A percentile compares a stretch with the other conserved stretches of the same genome.
These are phyloP conservation scores for Drosophila tropicalis DNA, from an alignment of 1,140 invertebrate species.

Conservation along the genomic window DNA sequence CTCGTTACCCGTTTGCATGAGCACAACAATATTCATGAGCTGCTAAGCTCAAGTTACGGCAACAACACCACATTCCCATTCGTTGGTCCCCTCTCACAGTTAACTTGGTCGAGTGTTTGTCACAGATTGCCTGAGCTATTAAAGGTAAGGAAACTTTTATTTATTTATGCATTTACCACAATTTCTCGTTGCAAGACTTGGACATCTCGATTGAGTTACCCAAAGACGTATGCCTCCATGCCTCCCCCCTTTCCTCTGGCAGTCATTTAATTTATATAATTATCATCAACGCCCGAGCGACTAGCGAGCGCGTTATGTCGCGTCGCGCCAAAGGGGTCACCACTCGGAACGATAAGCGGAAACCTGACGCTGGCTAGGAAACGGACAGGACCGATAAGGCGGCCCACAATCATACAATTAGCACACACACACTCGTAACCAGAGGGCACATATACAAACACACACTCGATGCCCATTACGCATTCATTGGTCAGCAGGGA, in stretches of 20 bases:
- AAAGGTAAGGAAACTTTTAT: constrained; percentile 4
- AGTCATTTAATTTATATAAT: constrained; percentile 68
- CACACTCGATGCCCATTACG: constrained; percentile 62
- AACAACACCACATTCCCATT: constrained; percentile 15
- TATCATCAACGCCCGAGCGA: constrained; percentile 48
- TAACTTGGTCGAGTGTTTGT: constrained; percentile 35
- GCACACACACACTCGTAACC: constrained; percentile 22
- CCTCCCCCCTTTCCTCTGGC: not conserved
- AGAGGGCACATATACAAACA: constrained; percentile 14
- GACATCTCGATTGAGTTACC: constrained; percentile 78
- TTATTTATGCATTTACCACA: constrained; percentile 69
- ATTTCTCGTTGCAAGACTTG: constrained; percentile 49
- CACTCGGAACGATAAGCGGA: constrained; percentile 64
- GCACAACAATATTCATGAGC: constrained; percentile 80
- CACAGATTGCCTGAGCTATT: constrained; percentile 47
- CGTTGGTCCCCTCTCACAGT: not conserved
- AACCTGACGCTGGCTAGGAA: constrained; percentile 38
- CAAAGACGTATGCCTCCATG: not conserved
- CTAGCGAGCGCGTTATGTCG: constrained; percentile 11
- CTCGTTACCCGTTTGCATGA: constrained; percentile 82
- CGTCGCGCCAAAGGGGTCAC: constrained; percentile 61
- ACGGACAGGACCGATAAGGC: constrained; percentile 68
- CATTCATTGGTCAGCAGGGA: constrained; percentile 78
- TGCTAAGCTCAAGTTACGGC: constrained; percentile 81
- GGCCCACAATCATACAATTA: constrained; percentile 50